Conservation (phyloP, 2,797 vertebrate species). For the Petrocephalus sullivani region DNA sequence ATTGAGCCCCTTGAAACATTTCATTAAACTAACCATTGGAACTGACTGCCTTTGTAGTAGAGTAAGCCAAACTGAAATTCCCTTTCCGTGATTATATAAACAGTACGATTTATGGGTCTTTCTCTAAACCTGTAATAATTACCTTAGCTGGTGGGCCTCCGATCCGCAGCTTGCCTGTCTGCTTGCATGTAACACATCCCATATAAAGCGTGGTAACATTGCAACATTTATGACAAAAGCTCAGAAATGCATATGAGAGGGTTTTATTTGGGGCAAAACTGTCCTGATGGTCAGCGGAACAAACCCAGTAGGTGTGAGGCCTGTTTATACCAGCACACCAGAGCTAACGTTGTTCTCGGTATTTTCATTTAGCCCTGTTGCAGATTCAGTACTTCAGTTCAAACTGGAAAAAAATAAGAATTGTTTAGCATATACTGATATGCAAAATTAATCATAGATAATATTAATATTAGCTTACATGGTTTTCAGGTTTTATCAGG, state of each 20-base stretch:
- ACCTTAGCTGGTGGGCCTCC: constrained; percentile 42
- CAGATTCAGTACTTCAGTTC: neutral
- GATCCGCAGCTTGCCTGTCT: neutral
- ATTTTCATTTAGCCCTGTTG: neutral
- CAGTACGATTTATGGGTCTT: constrained; percentile 30
- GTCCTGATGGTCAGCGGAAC: neutral
- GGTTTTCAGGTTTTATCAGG: neutral
- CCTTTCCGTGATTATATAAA: constrained; percentile 41
- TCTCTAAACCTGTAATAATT: constrained; percentile 41
- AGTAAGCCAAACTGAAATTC: constrained; percentile 27
- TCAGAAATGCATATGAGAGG: neutral
- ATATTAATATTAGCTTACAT: neutral
- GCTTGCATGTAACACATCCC: neutral
- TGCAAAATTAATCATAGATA: neutral
- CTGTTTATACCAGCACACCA: neutral
- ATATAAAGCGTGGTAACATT: neutral
- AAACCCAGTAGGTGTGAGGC: neutral
- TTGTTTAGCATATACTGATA: neutral
- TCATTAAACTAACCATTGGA: constrained; percentile 1
- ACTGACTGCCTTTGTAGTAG: neutral
- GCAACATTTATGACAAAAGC: neutral
- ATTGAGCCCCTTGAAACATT: neutral
- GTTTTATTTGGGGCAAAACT: neutral
- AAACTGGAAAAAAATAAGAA: neutral
- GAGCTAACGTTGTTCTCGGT: neutral